Evolutionary conservation across 2,113 vertebrate species (phyloP).

Genomic region (Ondatra zibethicus): DNA sequence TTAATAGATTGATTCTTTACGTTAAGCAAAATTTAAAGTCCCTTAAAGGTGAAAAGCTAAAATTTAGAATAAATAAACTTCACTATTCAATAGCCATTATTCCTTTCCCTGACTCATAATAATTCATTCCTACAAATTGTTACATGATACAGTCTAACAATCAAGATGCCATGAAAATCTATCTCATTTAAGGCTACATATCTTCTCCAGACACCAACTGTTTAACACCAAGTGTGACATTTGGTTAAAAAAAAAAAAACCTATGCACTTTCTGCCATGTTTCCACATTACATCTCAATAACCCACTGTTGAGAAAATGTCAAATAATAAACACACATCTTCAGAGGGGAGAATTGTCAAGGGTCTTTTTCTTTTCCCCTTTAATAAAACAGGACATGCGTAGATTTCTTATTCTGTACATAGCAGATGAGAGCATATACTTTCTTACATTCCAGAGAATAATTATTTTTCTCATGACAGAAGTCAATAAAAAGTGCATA

Average conservation of each 20-base stretch:
- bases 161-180: neutral
- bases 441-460: slow-evolving; percentile 44
- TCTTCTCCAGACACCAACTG: neutral
- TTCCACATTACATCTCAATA: slow-evolving; percentile 56
- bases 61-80: neutral
- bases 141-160: neutral
- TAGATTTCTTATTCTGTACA: neutral
- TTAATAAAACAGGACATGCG: neutral
- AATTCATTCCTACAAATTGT: slow-evolving; percentile 30
- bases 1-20: neutral
- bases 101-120: neutral
- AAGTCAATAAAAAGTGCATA: slow-evolving; percentile 34
- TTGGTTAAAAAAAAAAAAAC: slow-evolving; percentile 44
- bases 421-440: slow-evolving; percentile 2
- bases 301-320: slow-evolving; percentile 57
- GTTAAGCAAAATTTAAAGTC: neutral
- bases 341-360: slow-evolving; percentile 30
- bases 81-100: neutral
- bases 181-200: neutral
- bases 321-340: slow-evolving; percentile 49
- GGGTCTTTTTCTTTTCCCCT: neutral
- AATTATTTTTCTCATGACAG: slow-evolving; percentile 50
- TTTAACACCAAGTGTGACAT: slow-evolving; percentile 33
- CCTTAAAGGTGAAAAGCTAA: neutral
- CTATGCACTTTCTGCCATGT: slow-evolving; percentile 27